Conservation (phyloP, 2,113 vertebrate species). For the Xiphorhynchus elegans region DNA sequence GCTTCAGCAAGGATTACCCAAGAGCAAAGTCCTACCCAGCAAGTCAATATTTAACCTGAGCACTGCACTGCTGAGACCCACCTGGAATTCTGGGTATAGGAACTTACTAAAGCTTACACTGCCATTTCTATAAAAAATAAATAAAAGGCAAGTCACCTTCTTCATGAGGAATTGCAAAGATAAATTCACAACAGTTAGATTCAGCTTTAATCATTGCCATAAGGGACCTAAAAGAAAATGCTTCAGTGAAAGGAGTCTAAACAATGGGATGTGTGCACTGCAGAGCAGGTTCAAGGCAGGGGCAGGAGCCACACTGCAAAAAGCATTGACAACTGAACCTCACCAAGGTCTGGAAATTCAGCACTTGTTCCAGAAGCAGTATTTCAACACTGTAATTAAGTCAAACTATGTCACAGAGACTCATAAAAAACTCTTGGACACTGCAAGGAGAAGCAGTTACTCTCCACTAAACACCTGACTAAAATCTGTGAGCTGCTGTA, state of each 20-base stretch:
- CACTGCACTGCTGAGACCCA: background rate
- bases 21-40: slow-evolving; percentile 25
- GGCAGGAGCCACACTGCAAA: background rate
- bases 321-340: background rate
- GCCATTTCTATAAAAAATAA: background rate
- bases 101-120: background rate
- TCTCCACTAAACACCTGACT: background rate
- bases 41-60: slow-evolving; percentile 57
- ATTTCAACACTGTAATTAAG: background rate
- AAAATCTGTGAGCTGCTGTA: background rate
- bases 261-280: background rate
- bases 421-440: background rate
- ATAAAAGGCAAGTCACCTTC: background rate
- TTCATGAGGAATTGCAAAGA: background rate
- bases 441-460: background rate
- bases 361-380: background rate
- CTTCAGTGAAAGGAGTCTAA: background rate
- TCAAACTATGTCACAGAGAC: background rate
- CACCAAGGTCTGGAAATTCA: background rate
- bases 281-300: background rate
- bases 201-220: background rate
- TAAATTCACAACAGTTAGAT: background rate
- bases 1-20: background rate
- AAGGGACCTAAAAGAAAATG: background rate
- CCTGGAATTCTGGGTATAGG: background rate